Conservation (phyloP, 2,113 vertebrate genomes). For the Chiloscyllium plagiosum region DNA sequence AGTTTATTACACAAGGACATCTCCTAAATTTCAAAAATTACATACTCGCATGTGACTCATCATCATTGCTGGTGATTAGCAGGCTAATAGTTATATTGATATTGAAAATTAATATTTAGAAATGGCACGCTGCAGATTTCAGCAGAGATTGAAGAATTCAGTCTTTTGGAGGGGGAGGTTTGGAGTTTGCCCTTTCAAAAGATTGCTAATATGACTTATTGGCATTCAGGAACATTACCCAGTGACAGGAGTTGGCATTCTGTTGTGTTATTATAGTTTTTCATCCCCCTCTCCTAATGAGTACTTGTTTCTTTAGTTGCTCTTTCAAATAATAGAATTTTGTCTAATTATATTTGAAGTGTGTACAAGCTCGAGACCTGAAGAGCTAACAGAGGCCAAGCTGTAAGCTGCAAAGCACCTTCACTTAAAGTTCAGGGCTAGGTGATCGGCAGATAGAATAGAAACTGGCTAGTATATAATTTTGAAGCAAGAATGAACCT, state of each 20-base stretch:
- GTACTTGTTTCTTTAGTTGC: not conserved
- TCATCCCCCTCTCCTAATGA: not conserved
- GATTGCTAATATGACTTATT: not conserved
- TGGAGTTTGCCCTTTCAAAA: not conserved
- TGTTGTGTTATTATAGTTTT: not conserved
- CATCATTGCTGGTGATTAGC: not conserved
- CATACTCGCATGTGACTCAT: not conserved
- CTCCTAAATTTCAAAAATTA: not conserved
- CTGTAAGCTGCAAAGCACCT: not conserved
- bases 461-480: not conserved
- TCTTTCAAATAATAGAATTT: conserved; percentile 14
- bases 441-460: not conserved
- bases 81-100: not conserved
- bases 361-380: not conserved
- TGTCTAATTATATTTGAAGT: not conserved
- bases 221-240: conserved; percentile 15
- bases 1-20: not conserved
- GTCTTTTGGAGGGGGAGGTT: not conserved
- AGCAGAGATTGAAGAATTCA: not conserved
- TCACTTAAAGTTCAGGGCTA: not conserved
- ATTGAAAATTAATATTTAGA: conserved; percentile 21
- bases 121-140: not conserved
- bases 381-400: no score
- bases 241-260: not conserved
- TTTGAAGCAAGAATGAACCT: not conserved